phyloP scores from a whole-genome alignment of 2,888 invertebrate genomes.

The Nemoura dubitans region DNA sequence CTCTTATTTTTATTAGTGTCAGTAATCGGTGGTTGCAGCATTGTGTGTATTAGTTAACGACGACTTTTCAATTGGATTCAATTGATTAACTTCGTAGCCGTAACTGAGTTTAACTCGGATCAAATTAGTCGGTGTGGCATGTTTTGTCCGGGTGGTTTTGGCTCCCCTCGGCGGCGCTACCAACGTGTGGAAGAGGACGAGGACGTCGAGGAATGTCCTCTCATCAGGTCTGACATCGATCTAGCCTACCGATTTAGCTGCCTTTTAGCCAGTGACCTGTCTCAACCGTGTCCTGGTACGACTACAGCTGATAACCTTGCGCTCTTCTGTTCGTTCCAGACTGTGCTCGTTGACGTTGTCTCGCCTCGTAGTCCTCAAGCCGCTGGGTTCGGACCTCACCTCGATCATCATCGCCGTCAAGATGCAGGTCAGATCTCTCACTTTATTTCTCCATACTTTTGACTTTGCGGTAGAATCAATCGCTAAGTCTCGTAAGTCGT shows the following conservation, averaged over 20 bases:
- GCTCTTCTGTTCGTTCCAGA: constrained; percentile 64
- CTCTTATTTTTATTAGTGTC: background rate
- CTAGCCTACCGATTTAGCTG: background rate
- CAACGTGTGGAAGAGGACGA: constrained; percentile 55
- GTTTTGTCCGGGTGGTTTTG: constrained; percentile 60
- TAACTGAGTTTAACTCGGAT: background rate
- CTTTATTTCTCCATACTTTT: background rate
- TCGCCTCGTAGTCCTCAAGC: constrained; percentile 80
- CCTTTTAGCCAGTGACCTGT: no score
- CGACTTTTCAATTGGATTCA: background rate
- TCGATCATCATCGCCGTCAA: constrained; percentile 94
- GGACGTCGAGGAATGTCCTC: constrained; percentile 56
- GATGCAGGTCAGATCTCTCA: constrained; percentile 69
- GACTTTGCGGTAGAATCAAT: background rate
- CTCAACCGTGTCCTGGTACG: no score
- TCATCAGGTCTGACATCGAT: constrained; percentile 9
- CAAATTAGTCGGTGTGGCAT: constrained; percentile 20
- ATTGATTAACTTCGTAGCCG: background rate
- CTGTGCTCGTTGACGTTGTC: constrained; percentile 91
- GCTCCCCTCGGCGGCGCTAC: constrained; percentile 61
- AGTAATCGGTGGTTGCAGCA: no score
- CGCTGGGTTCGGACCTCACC: constrained; percentile 80
- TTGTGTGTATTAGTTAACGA: no score
- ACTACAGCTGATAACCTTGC: background rate
- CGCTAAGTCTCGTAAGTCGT: no score